These are phyloP conservation scores for Xenops minutus DNA, from an alignment of 2,797 vertebrate genomes.

Conservation along the genomic window DNA sequence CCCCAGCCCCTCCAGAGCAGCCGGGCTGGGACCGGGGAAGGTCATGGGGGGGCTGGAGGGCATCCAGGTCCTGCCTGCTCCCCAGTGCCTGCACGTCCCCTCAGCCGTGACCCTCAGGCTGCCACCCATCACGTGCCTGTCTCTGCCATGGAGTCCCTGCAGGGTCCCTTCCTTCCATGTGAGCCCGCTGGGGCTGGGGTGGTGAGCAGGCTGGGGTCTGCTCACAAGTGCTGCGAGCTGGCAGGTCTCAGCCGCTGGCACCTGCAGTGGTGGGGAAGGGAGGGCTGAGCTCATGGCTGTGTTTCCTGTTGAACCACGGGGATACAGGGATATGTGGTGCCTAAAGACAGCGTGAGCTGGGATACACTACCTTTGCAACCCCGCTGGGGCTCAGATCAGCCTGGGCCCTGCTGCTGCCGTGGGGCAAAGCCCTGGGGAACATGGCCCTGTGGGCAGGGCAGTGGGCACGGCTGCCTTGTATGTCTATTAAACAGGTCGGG, in stretches of 20 bases:
- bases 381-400: not conserved
- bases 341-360: rapidly evolving
- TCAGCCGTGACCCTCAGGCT: not conserved
- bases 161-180: not conserved
- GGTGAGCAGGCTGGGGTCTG: not conserved
- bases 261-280: not conserved
- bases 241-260: not conserved
- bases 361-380: not conserved
- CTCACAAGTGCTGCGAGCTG: not conserved
- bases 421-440: not conserved
- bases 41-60: not conserved
- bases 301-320: not conserved
- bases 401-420: rapidly evolving
- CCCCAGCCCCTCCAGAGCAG: not conserved
- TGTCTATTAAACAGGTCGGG: slow-evolving; percentile 23
- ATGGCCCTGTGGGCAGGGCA: not conserved
- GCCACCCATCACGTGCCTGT: not conserved
- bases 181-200: not conserved
- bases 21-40: not conserved
- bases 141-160: not conserved
- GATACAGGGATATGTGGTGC: not conserved
- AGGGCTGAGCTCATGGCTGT: rapidly evolving
- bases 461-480: not conserved
- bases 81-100: not conserved
- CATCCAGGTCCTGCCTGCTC: not conserved